Conservation (phyloP, 2,797 vertebrate species). For the Notoglanidium macrostoma region DNA sequence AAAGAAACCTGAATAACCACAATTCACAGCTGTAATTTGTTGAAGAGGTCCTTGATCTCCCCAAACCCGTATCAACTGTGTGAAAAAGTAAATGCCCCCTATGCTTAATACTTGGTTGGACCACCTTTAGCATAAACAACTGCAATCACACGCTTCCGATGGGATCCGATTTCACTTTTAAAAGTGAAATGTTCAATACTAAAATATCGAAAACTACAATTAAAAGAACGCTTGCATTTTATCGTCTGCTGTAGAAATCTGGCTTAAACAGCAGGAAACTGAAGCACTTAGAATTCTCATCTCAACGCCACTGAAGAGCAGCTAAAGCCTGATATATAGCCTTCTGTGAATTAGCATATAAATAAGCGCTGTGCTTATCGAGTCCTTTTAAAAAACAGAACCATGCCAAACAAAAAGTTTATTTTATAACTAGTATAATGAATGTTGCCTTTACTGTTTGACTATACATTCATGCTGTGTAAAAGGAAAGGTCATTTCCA, state of each 20-base stretch:
- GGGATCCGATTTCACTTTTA: too few species aligned
- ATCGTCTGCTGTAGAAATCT: not conserved
- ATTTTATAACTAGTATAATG: not conserved
- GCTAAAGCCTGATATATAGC: constrained; percentile 24
- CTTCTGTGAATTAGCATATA: constrained; percentile 51
- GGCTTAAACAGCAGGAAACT: not conserved
- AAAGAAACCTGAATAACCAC: too few species aligned
- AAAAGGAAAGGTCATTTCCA: not conserved
- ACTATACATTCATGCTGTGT: not conserved
- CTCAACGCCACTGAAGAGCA: constrained; percentile 28
- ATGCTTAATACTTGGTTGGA: too few species aligned
- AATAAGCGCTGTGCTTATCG: constrained; percentile 47
- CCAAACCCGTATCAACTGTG: too few species aligned
- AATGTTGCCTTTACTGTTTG: not conserved
- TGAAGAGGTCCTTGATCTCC: too few species aligned
- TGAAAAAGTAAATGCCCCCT: too few species aligned
- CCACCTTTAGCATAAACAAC: too few species aligned
- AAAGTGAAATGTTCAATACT: too few species aligned
- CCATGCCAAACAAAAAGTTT: not conserved
- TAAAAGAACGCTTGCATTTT: not conserved
- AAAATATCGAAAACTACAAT: not conserved
- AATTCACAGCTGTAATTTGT: too few species aligned
- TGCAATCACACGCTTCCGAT: too few species aligned
- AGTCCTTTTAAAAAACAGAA: not conserved
- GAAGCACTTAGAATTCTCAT: constrained; percentile 10